Percentiles rank a stretch among this genome's conserved stretches.
Evolutionary conservation across 64 coral and sea anemone genomes (phyloP).

Genomic region (Montipora sp.): DNA sequence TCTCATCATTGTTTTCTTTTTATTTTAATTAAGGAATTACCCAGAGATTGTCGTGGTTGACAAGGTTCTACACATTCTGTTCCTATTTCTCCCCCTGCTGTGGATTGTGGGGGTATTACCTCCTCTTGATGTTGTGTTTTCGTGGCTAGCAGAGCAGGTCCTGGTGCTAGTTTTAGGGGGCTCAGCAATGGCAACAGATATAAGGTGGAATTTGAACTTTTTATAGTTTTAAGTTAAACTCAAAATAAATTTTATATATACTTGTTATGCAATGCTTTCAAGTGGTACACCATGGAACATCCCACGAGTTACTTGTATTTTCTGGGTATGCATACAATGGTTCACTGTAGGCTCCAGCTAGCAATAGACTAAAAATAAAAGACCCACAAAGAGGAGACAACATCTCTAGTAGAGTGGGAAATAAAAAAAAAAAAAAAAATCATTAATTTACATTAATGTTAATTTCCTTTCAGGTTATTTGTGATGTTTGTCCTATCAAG

Average conservation of each 20-base stretch:
- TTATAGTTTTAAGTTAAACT: background rate
- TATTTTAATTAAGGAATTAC: slow-evolving; percentile 71
- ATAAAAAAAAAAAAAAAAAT: too few species aligned
- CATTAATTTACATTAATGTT: background rate
- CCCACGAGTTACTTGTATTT: too few species aligned
- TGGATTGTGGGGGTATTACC: slow-evolving; percentile 88
- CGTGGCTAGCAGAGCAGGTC: slow-evolving; percentile 86
- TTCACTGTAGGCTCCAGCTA: too few species aligned
- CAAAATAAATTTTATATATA: too few species aligned
- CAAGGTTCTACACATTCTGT: slow-evolving; percentile 77
- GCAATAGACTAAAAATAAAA: too few species aligned
- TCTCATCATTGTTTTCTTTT: background rate
- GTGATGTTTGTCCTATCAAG: slow-evolving; percentile 82
- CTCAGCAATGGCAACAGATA: slow-evolving; percentile 88
- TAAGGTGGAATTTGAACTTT: slow-evolving; percentile 58
- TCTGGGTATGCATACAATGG: too few species aligned
- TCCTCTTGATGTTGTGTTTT: slow-evolving; percentile 90
- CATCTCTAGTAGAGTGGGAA: too few species aligned
- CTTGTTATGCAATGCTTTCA: too few species aligned
- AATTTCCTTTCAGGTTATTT: slow-evolving; percentile 52
- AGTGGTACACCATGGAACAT: too few species aligned
- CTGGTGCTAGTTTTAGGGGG: slow-evolving; percentile 88
- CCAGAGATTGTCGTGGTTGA: slow-evolving; percentile 64
- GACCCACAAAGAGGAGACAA: too few species aligned
- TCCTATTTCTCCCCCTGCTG: slow-evolving; percentile 75